A percentile compares a stretch with the other conserved stretches of the same genome.
Evolutionary conservation across 2,888 invertebrate species (phyloP).

Genomic region (Oithona nana): DNA sequence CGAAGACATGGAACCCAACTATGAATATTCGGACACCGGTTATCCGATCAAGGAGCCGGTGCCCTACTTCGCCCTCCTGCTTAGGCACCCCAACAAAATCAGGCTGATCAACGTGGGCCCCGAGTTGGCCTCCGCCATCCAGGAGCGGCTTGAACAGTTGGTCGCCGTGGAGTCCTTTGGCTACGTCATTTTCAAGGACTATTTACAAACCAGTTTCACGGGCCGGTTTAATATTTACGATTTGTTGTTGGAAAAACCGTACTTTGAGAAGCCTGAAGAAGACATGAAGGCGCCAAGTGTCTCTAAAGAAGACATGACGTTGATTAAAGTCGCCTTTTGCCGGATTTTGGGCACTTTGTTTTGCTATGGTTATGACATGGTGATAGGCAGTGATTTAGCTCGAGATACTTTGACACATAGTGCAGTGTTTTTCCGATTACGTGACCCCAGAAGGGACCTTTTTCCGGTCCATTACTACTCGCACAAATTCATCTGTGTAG

Average conservation of each 20-base stretch:
- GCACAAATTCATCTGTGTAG: slow-evolving; percentile 14
- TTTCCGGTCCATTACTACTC: slow-evolving; percentile 2
- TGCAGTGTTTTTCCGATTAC: slow-evolving; percentile 2
- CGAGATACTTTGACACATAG: neutral
- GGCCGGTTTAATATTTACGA: slow-evolving; percentile 15
- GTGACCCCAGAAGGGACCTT: neutral
- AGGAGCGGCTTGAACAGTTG: slow-evolving; percentile 14
- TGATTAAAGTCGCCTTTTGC: slow-evolving; percentile 9
- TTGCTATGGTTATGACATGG: slow-evolving; percentile 14
- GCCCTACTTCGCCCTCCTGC: slow-evolving; percentile 1
- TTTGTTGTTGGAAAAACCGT: slow-evolving; percentile 5
- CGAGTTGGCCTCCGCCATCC: neutral
- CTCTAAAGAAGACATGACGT: neutral
- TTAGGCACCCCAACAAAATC: slow-evolving; percentile 6
- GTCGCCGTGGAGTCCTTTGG: slow-evolving; percentile 11
- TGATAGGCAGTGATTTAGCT: neutral
- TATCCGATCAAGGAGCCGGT: slow-evolving; percentile 8
- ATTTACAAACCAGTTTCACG: slow-evolving; percentile 9
- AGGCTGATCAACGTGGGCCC: slow-evolving; percentile 14
- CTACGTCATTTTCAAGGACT: slow-evolving; percentile 11
- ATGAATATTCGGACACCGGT: slow-evolving; percentile 10
- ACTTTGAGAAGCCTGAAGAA: slow-evolving; percentile 1
- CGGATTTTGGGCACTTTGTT: slow-evolving; percentile 5
- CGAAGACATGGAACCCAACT: slow-evolving; percentile 10
- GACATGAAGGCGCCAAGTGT: neutral